These are phyloP conservation scores for Synanthedon formicaeformis DNA, from an alignment of 2,888 invertebrate genomes.

Conservation along the genomic window DNA sequence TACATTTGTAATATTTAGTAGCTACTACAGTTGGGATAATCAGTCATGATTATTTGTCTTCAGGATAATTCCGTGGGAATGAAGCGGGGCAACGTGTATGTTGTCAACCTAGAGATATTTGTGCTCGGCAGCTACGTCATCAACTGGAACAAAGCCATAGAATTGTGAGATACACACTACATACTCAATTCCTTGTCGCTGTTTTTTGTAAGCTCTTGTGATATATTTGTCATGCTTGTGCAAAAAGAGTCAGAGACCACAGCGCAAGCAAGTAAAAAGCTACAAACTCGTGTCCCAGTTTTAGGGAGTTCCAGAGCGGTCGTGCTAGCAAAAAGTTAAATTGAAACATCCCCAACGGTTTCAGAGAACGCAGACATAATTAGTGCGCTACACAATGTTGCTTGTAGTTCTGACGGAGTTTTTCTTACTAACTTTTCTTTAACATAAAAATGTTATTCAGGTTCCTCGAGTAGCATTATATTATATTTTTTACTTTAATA, in stretches of 20 bases:
- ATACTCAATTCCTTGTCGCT: too few relatives aligned
- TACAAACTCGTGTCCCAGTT: not conserved
- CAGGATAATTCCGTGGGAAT: constrained; percentile 98
- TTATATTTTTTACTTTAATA: too few relatives aligned
- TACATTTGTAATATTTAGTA: not conserved
- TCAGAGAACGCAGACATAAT: constrained; percentile 1
- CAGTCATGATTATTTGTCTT: constrained; percentile 2
- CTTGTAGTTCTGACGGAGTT: not conserved
- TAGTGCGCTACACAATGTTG: constrained; percentile 1
- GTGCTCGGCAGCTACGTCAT: constrained; percentile 97
- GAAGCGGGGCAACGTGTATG: constrained; percentile 97
- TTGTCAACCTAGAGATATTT: constrained; percentile 96
- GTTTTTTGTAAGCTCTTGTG: too few relatives aligned
- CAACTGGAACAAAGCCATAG: constrained; percentile 99
- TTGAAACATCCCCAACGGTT: constrained; percentile 33
- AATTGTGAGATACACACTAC: constrained; percentile 80
- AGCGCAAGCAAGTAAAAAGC: not conserved
- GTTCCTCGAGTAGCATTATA: not conserved
- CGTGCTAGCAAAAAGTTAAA: constrained; percentile 38
- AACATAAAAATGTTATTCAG: not conserved
- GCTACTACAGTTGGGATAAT: not conserved
- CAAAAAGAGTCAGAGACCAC: too few relatives aligned
- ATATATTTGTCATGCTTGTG: too few relatives aligned
- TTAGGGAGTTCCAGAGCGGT: constrained; percentile 4
- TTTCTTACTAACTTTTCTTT: not conserved